Percentiles rank a stretch among this genome's conserved stretches.
Conservation (phyloP, 2,113 vertebrate genomes). For the Diphyllodes magnificus region DNA sequence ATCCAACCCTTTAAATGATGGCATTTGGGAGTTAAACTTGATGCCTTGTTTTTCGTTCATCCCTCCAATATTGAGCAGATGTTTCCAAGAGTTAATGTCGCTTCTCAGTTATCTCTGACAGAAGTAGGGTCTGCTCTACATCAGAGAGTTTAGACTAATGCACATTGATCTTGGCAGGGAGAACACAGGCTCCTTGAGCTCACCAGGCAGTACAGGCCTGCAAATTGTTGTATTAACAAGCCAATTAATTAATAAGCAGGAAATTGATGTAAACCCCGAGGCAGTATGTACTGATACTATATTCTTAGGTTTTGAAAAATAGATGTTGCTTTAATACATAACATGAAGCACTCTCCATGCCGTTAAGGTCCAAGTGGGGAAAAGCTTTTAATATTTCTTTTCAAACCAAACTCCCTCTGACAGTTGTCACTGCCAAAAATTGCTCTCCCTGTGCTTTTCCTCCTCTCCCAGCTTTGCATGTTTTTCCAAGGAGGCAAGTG, state of each 20-base stretch:
- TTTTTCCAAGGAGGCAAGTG: neutral
- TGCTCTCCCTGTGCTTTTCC: neutral
- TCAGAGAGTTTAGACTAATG: conserved; percentile 68
- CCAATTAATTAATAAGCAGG: conserved; percentile 71
- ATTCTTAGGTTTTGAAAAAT: conserved; percentile 16
- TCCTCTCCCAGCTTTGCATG: neutral
- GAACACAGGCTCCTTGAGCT: conserved; percentile 56
- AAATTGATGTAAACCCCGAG: conserved; percentile 36
- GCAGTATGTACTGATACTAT: conserved; percentile 5
- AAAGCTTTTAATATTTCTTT: neutral
- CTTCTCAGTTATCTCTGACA: conserved; percentile 68
- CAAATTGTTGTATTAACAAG: conserved; percentile 67
- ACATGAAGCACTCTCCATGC: neutral
- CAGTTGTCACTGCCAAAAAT: neutral
- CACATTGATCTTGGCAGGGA: conserved; percentile 72
- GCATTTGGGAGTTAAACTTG: neutral
- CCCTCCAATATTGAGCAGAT: conserved; percentile 55
- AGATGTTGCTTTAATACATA: neutral
- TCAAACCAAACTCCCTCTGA: neutral
- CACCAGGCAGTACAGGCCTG: conserved; percentile 36
- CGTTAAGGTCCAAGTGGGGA: neutral
- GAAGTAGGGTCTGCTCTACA: conserved; percentile 63
- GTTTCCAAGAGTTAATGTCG: conserved; percentile 54
- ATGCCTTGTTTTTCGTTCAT: neutral
- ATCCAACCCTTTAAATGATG: neutral